phyloP scores from a whole-genome alignment of 2,888 invertebrate species.

The Caenorhabditis sp. region DNA sequence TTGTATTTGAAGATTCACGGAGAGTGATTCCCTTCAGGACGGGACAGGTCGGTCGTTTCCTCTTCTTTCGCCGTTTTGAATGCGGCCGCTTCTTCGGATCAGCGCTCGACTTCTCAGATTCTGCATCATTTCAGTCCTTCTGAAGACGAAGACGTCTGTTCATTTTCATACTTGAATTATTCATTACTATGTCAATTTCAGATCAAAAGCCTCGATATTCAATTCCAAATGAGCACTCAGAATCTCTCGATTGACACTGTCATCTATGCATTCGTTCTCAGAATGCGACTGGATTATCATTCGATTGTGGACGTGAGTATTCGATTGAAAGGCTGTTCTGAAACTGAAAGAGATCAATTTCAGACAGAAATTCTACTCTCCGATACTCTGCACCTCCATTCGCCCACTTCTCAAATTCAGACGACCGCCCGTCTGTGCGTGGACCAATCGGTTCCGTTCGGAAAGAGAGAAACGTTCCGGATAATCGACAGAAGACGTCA shows the following conservation, averaged over 20 bases:
- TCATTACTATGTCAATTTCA: background rate
- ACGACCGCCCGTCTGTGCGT: constrained; percentile 34
- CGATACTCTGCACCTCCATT: constrained; percentile 23
- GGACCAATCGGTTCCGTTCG: constrained; percentile 45
- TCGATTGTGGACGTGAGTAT: constrained; percentile 40
- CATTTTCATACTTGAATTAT: background rate
- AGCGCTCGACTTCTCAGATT: constrained; percentile 32
- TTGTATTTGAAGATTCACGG: no score
- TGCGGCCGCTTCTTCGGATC: constrained; percentile 38
- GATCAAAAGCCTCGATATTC: constrained; percentile 12
- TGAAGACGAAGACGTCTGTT: background rate
- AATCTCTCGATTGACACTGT: constrained; percentile 29
- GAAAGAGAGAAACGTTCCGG: background rate
- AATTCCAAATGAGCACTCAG: constrained; percentile 38
- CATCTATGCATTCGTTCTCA: constrained; percentile 28
- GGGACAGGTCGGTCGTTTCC: constrained; percentile 33
- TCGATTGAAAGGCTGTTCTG: background rate
- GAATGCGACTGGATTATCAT: constrained; percentile 42
- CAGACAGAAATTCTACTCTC: constrained; percentile 35
- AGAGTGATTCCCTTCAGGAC: no score
- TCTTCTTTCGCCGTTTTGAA: constrained; percentile 40
- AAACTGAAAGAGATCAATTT: background rate
- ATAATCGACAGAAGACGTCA: constrained; percentile 30
- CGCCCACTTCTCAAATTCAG: constrained; percentile 18
- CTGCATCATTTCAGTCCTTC: constrained; percentile 18